Base-by-base conservation (phyloP, 2,113 vertebrate species). In the Lipotes vexillifer region DNA sequence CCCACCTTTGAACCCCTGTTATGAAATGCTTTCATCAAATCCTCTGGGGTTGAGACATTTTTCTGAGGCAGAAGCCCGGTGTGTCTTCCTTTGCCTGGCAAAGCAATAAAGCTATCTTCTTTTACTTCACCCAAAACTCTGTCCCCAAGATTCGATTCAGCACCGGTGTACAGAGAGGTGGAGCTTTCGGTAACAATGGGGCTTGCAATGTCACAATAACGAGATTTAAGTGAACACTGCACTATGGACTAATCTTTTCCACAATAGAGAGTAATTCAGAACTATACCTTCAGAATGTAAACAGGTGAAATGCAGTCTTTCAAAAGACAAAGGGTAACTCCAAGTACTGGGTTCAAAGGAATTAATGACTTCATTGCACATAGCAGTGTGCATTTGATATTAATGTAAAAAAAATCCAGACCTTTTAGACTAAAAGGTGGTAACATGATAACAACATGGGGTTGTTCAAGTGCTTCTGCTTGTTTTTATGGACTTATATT, bases 281-380 rank as follows among this genome's bases (percentile, higher is more conserved):
- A 36, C 5, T 85, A 49, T 3, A 80, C 5, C 18, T 93, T 94
- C 61, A 61, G 77, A 96, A 94, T 41, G 36, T 59, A 66, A 90
- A 93, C 1, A 88, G 49, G 33, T 71, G n/a, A 89, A 83, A 92
- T 31, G 27, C 29, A 71, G 71, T 96, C 36, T 89, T 96, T 90
- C 27, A 82, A 93, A 65, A 94, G 63, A 74, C 38, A 87, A 93
- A 94, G 49, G 87, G 66, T 65, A 87, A 77, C 15, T 89, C 36
- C 59, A 93, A 69, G 63, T 63, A 38, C 4, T 61, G 65, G 44
- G 55, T 46, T 92, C 20, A 84, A 88, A 95, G 75, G 13, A 95
- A 61, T 94, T 96, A 75, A 84, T 78, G 31, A 96, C 31, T 91
- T 94, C 41, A 87, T 92, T 92, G 85, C 44, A 85, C 25, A 59